phyloP scores from a whole-genome alignment of 2,888 invertebrate genomes.

The Seira ritae region DNA sequence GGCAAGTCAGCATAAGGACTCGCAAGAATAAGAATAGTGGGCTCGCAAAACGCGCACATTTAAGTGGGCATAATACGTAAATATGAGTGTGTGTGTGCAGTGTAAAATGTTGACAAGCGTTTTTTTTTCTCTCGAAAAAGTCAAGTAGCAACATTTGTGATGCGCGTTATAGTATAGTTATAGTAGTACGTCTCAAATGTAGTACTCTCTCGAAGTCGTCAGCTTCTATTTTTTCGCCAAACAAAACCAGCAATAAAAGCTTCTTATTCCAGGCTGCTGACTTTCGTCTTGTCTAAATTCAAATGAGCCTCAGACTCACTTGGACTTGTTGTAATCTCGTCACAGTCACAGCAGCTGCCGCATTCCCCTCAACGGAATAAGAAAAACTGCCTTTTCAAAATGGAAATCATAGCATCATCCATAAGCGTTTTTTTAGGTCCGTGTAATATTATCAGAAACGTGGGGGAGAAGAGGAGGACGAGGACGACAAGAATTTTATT shows the following conservation, averaged over 20 bases:
- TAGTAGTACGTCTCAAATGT: no score
- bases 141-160: constrained; percentile 35
- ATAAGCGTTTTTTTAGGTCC: no score
- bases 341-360: constrained; percentile 59
- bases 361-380: constrained; percentile 39
- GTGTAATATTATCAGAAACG: no score
- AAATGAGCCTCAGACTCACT: constrained; percentile 46
- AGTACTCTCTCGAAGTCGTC: no score
- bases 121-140: constrained; percentile 29
- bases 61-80: no score
- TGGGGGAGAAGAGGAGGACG: not conserved
- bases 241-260: constrained; percentile 58
- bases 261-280: constrained; percentile 60
- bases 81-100: not conserved
- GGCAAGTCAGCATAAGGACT: no score
- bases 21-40: no score
- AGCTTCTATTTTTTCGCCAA: constrained; percentile 36
- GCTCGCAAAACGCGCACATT: no score
- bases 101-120: constrained; percentile 41
- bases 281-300: constrained; percentile 62
- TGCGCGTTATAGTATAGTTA: no score
- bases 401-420: constrained; percentile 37
- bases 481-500: constrained; percentile 25
- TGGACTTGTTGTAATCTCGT: constrained; percentile 62
- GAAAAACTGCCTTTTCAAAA: constrained; percentile 38